These are phyloP conservation scores for Tenthredo mesomela DNA, from an alignment of 2,888 invertebrate species.

Conservation along the genomic window DNA sequence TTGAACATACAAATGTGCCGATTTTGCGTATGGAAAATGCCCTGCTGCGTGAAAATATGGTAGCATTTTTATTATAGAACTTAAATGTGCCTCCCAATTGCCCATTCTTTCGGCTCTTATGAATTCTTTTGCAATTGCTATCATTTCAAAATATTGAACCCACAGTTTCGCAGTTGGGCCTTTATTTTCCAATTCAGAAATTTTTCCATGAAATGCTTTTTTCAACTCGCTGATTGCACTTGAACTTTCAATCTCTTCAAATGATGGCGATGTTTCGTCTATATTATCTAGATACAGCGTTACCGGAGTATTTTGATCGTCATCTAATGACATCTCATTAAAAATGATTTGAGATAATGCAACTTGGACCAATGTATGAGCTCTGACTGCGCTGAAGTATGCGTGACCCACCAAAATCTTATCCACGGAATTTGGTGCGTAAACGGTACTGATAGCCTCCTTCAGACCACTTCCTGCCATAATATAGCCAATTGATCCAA, in stretches of 20 bases:
- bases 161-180: no score
- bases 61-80: conserved; percentile 65
- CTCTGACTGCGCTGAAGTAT: no score
- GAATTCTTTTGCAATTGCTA: conserved; percentile 65
- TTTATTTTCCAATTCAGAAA: no score
- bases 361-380: no score
- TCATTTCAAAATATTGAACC: conserved; percentile 66
- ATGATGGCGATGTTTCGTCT: neutral
- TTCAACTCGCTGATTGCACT: no score
- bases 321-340: no score
- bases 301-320: no score
- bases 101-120: conserved; percentile 68
- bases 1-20: conserved; percentile 69
- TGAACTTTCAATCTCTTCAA: no score
- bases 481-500: conserved; percentile 43
- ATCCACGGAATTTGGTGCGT: conserved; percentile 58
- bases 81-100: conserved; percentile 67
- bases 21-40: conserved; percentile 72
- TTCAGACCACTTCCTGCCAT: conserved; percentile 59
- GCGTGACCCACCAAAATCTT: conserved; percentile 63
- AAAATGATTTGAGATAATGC: no score
- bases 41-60: conserved; percentile 72
- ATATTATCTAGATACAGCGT: neutral
- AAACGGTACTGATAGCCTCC: conserved; percentile 57
- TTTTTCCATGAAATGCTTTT: no score